Base-by-base conservation (phyloP, 2,797 vertebrate species). In the Cyclura pinguis region DNA sequence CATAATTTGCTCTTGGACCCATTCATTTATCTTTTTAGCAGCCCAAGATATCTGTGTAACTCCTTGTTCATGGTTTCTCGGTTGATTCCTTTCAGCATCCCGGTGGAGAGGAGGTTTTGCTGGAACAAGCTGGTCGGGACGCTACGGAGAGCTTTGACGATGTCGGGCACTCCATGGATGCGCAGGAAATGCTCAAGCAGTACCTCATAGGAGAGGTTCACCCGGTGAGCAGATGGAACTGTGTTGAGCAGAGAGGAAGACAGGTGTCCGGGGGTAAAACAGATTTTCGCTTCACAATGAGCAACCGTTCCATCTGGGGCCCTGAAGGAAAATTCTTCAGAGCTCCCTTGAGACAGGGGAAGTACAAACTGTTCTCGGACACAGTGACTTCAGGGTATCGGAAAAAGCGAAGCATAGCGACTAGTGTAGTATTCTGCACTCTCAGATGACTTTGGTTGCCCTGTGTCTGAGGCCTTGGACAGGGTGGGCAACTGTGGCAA, bases 141-240 rank as follows among this genome's bases (percentile, higher is more conserved):
- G 98, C 98, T 81, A 99, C 98, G 0, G 99, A 99, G 96, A 98
- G 98, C 95, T 99, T 99, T 55, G 99, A 99, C 93, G 99, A 99
- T 80, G 99, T 99, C 1, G 99, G 99, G 20, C 99, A 99, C 94
- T 99, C 99, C 80, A 96, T 92, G 22, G 99, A 99, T 69, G 99
- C 99, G 94, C 97, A 98, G 93, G 98, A 99, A 84, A 99, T 99
- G 98, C 98, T 99, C 0, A 96, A 97, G 94, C 98, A 99, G 93
- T 99, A 98, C 96, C 98, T 97, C 86, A 94, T 99, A 1, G 99
- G 99, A 80, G 98, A 99, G 89, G 90, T 99, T 77, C 98, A 99
- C 88, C 97, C 98, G 98, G 99, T 99, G 98, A 97, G 59, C 59
- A 62, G 59, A 62, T 62, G 20, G 22, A 62, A 18, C 3, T 59